Base-by-base conservation (phyloP, 2,113 vertebrate genomes). In the Ivindomyrus marchei region DNA sequence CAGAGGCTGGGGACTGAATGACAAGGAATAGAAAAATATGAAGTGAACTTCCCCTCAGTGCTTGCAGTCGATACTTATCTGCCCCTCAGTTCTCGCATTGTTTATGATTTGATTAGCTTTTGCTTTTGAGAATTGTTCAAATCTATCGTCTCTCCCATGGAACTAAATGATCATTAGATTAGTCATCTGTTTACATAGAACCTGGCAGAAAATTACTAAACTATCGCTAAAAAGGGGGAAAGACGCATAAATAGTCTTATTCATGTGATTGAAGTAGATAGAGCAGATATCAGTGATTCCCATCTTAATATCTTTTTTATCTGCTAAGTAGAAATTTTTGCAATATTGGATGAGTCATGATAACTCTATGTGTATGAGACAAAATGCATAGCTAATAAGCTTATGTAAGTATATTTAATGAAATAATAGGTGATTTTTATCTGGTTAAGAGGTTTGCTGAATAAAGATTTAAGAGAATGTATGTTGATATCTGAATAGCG, bases 111-210 rank as follows among this genome's bases (percentile, higher is more conserved):
- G 74, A 80, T 80, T 80, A 17, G 74, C 36, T 19, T 80, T 42
- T 80, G 74, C 74, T 80, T 80, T 80, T 42, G 74, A 80, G 74
- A 80, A 80, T 80, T 80, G 70, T 39, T 77, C 31, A 77, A 39
- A 77, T 77, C n/a, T 39, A 39, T 77, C 70, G 19, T 58, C 70
- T 39, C 10, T 19, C 70, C 70, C 5, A 77, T 77, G 70, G 74
- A 80, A 80, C 31, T 5, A 17, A 80, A 80, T 42, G 1, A 19
- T 39, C 31, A 80, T 42, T 80, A 19, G 36, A 80, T 80, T 80
- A 80, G 74, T 80, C 36, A 36, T 19, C 74, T 42, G 74, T 42
- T 80, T 80, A 80, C 31, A 42, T 80, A 80, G 36, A 39, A 17
- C 36, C 13, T 80, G 36, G 36, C 36, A 39, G 74, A 42, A 80